Conservation (phyloP, 1,140 invertebrate genomes). For the Drosophila gunungcola region DNA sequence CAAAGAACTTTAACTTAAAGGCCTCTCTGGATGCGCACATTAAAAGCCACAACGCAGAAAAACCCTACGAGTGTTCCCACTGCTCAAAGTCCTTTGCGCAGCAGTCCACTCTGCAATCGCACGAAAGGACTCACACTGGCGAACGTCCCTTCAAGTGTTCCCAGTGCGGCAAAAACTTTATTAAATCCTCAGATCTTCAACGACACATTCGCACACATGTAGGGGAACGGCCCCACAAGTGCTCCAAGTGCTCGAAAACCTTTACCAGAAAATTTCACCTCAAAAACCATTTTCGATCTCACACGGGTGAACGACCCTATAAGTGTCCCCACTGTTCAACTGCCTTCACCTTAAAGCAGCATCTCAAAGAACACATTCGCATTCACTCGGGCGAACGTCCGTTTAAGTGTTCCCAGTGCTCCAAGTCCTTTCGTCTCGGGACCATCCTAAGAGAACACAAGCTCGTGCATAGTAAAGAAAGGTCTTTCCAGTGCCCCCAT, state of each 20-base stretch:
- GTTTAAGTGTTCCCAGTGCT: constrained; percentile 6
- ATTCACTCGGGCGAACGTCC: constrained; percentile 7
- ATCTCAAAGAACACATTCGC: constrained; percentile 8
- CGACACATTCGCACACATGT: constrained; percentile 22
- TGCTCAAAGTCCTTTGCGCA: constrained; percentile 6
- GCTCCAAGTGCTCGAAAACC: constrained; percentile 11
- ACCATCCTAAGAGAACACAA: constrained; percentile 4
- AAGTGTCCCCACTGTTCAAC: constrained; percentile 13
- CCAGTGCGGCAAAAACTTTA: constrained; percentile 9
- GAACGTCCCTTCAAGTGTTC: constrained; percentile 22
- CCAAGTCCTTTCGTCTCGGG: constrained; percentile 3
- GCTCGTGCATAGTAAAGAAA: neutral
- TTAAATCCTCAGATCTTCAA: neutral
- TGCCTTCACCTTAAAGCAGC: constrained; percentile 7
- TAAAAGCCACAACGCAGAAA: neutral
- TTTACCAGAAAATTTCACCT: constrained; percentile 11
- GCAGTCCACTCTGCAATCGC: neutral
- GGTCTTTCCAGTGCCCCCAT: constrained; percentile 5
- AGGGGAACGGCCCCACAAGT: constrained; percentile 11
- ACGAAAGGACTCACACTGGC: constrained; percentile 28
- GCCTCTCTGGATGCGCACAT: neutral
- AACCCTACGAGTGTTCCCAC: constrained; percentile 1
- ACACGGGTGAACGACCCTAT: constrained; percentile 12
- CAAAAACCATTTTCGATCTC: neutral
- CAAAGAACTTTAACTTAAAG: neutral